Percentiles rank a stretch among this genome's conserved stretches.
Evolutionary conservation across 1,140 invertebrate genomes (phyloP).

Genomic region (Portunus trituberculatus): DNA sequence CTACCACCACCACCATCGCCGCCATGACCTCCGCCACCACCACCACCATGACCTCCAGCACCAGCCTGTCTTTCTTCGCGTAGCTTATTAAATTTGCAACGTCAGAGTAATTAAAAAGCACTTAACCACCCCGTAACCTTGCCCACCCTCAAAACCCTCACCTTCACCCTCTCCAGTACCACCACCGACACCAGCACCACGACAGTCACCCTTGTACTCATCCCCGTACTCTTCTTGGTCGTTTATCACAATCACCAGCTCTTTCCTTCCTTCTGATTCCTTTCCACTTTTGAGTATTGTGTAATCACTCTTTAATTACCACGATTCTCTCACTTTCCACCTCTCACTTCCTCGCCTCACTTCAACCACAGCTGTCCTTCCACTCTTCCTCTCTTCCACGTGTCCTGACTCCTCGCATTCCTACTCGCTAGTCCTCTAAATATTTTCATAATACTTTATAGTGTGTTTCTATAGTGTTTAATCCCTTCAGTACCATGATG

Average conservation of each 20-base stretch:
- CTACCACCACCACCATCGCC: neutral
- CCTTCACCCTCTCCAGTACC: neutral
- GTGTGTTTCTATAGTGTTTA: too few relatives aligned
- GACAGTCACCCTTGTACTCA: too few relatives aligned
- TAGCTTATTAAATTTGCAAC: neutral
- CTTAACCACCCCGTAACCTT: neutral
- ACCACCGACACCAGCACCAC: neutral
- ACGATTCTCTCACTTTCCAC: neutral
- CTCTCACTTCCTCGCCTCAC: neutral
- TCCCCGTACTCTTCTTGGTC: too few relatives aligned
- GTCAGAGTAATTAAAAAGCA: neutral
- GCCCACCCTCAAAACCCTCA: neutral
- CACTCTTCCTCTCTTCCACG: neutral
- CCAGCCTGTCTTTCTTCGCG: neutral
- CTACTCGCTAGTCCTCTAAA: neutral
- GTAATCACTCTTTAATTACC: neutral
- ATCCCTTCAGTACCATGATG: too few relatives aligned
- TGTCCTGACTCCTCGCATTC: neutral
- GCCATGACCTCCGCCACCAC: neutral
- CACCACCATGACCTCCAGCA: neutral
- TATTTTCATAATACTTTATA: neutral
- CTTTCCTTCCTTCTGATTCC: neutral
- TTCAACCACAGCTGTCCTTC: neutral
- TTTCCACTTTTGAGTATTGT: neutral
- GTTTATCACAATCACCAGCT: neutral